These are phyloP conservation scores for Trachymyrmex septentrionalis DNA, from an alignment of 1,140 invertebrate genomes.

Conservation along the genomic window DNA sequence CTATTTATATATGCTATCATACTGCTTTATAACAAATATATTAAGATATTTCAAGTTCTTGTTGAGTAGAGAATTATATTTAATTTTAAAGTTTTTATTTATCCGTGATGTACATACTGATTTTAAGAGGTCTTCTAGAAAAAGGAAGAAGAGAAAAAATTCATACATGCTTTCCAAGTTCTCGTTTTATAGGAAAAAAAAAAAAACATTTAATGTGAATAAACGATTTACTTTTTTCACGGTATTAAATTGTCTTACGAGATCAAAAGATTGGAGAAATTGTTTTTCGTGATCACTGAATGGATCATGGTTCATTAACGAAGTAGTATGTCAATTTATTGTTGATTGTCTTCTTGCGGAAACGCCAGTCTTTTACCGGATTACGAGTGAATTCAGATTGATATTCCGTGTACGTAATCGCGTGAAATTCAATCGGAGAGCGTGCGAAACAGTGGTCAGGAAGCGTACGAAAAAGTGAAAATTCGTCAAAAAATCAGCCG, in stretches of 20 bases:
- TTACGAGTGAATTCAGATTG: conserved; percentile 30
- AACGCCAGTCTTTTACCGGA: conserved; percentile 7
- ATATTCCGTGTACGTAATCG: conserved; percentile 66
- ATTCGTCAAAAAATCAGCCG: conserved; percentile 36
- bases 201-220: background rate
- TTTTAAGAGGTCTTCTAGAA: background rate
- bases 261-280: conserved; percentile 42
- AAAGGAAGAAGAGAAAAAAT: background rate
- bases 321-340: conserved; percentile 15
- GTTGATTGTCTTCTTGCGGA: conserved; percentile 30
- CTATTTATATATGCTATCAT: background rate
- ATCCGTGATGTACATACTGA: background rate
- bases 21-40: background rate
- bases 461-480: conserved; percentile 67
- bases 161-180: background rate
- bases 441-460: conserved; percentile 55
- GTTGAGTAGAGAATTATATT: background rate
- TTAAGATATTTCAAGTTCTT: background rate
- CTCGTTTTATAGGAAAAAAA: background rate
- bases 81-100: background rate
- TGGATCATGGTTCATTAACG: conserved; percentile 43
- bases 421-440: conserved; percentile 62
- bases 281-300: conserved; percentile 6
- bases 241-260: background rate
- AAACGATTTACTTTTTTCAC: conserved; percentile 20